Conservation (phyloP, 2,797 vertebrate species). For the Catostomus latipinnis region DNA sequence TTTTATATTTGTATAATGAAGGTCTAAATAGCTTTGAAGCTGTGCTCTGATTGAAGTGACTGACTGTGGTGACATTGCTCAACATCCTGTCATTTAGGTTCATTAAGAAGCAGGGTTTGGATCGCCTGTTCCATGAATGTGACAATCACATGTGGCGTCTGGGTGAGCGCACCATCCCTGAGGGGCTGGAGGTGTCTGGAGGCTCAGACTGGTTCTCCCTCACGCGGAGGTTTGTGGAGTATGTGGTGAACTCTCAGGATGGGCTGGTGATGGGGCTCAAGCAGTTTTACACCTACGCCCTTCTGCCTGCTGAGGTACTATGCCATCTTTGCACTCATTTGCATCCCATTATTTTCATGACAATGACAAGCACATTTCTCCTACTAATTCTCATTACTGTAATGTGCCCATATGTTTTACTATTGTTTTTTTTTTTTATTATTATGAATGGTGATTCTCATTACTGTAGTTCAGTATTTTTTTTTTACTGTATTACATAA, state of each 20-base stretch:
- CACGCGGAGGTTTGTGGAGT: conserved; percentile 90
- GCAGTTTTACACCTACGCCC: conserved; percentile 95
- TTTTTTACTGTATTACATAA: too few relatives aligned
- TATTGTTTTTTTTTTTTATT: too few relatives aligned
- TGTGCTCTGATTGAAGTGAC: not conserved
- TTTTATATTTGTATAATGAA: too few relatives aligned
- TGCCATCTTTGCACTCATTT: conserved; percentile 34
- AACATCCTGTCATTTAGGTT: conserved; percentile 77
- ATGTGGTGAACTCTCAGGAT: conserved; percentile 88
- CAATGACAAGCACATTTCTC: too few relatives aligned
- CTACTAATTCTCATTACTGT: too few relatives aligned
- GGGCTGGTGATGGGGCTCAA: conserved; percentile 89
- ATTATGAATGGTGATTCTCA: too few relatives aligned
- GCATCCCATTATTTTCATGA: too few relatives aligned
- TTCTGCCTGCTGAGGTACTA: conserved; percentile 94
- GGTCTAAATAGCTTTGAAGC: too few relatives aligned
- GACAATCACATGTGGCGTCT: conserved; percentile 99
- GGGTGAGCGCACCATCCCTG: conserved; percentile 90
- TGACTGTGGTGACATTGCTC: not conserved
- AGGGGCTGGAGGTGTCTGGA: conserved; percentile 92
- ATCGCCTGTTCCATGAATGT: conserved; percentile 96
- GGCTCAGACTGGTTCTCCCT: conserved; percentile 97
- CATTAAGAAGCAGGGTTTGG: conserved; percentile 97
- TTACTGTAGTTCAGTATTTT: too few relatives aligned
- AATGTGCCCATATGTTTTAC: too few relatives aligned